Conservation (phyloP, 2,113 vertebrate genomes). For the Aldabrachelys gigantea region DNA sequence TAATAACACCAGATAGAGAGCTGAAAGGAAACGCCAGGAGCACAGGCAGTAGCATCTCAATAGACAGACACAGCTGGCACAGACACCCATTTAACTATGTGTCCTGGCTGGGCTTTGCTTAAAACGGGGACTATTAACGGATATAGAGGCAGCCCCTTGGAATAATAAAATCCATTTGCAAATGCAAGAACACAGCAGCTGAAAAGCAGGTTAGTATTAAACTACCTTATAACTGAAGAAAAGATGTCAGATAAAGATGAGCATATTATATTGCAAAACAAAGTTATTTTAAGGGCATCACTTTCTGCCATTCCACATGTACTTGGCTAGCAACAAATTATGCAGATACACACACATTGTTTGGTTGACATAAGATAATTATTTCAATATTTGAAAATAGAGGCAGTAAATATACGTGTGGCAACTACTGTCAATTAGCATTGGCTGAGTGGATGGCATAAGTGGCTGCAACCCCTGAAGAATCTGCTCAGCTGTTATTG, state of each 20-base stretch:
- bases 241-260: neutral
- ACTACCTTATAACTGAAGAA: neutral
- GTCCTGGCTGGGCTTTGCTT: neutral
- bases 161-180: neutral
- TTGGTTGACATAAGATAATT: neutral
- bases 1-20: neutral
- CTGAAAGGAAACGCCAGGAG: neutral
- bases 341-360: too few species aligned
- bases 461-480: neutral
- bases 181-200: neutral
- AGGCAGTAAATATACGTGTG: neutral
- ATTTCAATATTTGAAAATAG: neutral
- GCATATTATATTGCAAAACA: neutral
- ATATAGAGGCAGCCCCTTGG: neutral
- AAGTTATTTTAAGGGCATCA: neutral
- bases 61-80: neutral
- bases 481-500: neutral
- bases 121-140: accelerated
- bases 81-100: neutral
- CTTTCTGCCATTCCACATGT: neutral
- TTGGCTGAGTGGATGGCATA: neutral
- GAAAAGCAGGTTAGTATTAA: neutral
- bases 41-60: neutral
- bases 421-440: neutral
- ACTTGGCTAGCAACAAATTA: neutral